Base-by-base conservation (phyloP, 2,797 vertebrate genomes). In the Microctenopoma stevenorrisi region DNA sequence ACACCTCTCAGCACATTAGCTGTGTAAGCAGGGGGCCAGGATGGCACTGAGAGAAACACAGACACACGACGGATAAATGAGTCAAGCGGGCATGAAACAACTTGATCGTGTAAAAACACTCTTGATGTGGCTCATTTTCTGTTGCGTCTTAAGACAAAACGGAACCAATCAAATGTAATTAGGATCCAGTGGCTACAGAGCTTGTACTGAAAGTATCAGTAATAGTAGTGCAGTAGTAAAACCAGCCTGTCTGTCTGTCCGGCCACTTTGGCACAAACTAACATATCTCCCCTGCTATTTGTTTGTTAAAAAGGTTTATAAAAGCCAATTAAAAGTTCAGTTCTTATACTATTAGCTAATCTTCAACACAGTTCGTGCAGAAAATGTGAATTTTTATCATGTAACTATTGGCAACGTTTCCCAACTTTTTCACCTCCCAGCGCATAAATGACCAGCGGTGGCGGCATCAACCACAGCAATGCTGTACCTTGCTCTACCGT, bases 1-100 rank as follows among this genome's bases (percentile, higher is more conserved):
- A 86, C 81, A 86, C 37, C 87, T 88, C 81, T 84, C 79, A 74
- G 79, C 86, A 86, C 85, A 90, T 92, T 90, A 91, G 87, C 75
- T 81, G 53, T 51, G 76, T 75, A 83, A 88, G 85, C 83, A n/a
- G 85, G 88, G 73, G 78, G 79, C 46, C 74, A 51, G 76, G 76
- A 83, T 66, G 79, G 72, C 78, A 72, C 69, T 3, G 82, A 77
- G 81, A 83, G 65, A 81, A 82, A 79, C 80, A 77, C 75, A 84
- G 76, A 79, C 75, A 62, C 78, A 74, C 47, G 5, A 49, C 3
- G 51, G 81, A 82, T 74, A 79, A 86, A 85, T 72, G 84, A 87
- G 78, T 82, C 79, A 69, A 85, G 76, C 74, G 76, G 87, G 65
- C 87, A 86, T 85, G 79, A 86, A 86, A 85, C 73, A 87, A 88